Evolutionary conservation across 2,797 vertebrate species (phyloP), one percentile per base, ranked within the genome.

Genomic region (Potorous gilbertii): DNA sequence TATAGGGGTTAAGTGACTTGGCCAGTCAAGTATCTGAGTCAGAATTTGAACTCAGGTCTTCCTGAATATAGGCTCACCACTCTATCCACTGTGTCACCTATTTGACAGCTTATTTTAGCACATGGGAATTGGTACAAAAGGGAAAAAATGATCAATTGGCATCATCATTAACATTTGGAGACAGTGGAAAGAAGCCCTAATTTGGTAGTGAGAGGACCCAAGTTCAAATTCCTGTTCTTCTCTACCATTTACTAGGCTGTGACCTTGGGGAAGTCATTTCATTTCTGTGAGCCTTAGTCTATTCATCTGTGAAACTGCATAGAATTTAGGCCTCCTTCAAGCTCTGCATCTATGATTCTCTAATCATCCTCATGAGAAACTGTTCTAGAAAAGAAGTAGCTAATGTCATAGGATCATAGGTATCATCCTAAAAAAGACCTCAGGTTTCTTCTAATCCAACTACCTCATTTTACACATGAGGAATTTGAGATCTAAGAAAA

Each of bases 91-190:
- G 21, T 46, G 21, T 1, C 74, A 87, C 74, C 21, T 87, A 46
- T 10, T 87, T 87, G 40, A 50, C 40, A 50, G 21, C 74, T 50
- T 87, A 93, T 96, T 93, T 92, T 46, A 34, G 1, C 56, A 54
- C 50, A 0, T 31, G 31, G 46, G 34, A 81, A 59, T 96, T 59
- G 13, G 56, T 95, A 21, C 55, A 62, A 46, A 50, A 93, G 28
- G 28, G 93, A 55, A 96, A 56, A 56, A 91, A 50, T 29, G 40
- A 93, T 52, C 74, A 52, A 28, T 54, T 89, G 21, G 92, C 94
- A 92, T 96, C 59, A 91, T 57, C 55, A 93, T 95, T 31, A 66
- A 40, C 89, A 11, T 92, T 40, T 55, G 56, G n/a, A 95, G 94
- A 90, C n/a, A 66, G 90, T 81, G n/a, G 14, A 55, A 96, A 96